phyloP scores from a whole-genome alignment of 2,888 invertebrate genomes.

The Physocephala rufipes region DNA sequence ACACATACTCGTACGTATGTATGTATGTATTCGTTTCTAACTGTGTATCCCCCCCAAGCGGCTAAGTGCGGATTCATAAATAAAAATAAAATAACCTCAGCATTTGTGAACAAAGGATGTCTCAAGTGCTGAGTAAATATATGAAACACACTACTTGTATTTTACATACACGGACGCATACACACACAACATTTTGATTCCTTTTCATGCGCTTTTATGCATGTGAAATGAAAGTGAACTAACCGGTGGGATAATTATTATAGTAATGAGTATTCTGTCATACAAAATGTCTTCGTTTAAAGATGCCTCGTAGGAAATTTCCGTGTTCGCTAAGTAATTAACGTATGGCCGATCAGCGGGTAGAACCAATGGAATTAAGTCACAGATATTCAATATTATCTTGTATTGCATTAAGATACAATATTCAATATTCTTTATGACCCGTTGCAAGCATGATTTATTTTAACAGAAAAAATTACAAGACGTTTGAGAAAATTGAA shows the following conservation, averaged over 20 bases:
- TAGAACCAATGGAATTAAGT: too few species aligned
- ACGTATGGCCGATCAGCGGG: too few species aligned
- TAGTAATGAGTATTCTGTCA: slow-evolving; percentile 20
- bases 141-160: slow-evolving; percentile 22
- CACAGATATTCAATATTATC: too few species aligned
- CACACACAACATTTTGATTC: background rate
- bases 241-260: slow-evolving; percentile 12
- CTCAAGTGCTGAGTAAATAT: slow-evolving; percentile 53
- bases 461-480: too few species aligned
- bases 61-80: background rate
- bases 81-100: background rate
- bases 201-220: background rate
- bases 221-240: slow-evolving; percentile 29
- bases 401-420: too few species aligned
- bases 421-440: too few species aligned
- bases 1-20: too few species aligned
- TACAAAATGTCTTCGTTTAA: background rate
- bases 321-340: too few species aligned
- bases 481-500: too few species aligned
- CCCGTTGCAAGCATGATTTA: too few species aligned
- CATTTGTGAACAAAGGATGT: slow-evolving; percentile 51
- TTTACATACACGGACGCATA: background rate
- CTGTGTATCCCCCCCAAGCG: background rate
- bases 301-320: too few species aligned
- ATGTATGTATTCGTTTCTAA: background rate